Percentiles rank a stretch among this genome's conserved stretches.
phyloP scores from a whole-genome alignment of 2,888 invertebrate species.

The Cactoblastis cactorum region DNA sequence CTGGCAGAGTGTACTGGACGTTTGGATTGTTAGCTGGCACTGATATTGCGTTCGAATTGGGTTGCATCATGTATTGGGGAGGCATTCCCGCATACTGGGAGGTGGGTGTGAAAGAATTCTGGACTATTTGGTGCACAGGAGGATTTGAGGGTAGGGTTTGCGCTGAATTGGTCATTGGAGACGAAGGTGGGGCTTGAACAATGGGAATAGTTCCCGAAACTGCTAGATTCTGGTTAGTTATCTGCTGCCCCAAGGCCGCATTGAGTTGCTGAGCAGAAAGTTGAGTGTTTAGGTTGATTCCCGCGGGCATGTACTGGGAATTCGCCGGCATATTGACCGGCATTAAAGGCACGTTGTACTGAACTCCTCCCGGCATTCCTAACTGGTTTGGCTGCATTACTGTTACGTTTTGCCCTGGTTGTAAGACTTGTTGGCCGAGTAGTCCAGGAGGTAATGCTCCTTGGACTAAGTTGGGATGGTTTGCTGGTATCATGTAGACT shows the following conservation, averaged over 20 bases:
- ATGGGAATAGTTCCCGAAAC: slow-evolving; percentile 60
- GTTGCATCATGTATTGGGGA: slow-evolving; percentile 66
- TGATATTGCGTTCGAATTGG: slow-evolving; percentile 46
- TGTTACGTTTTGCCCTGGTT: slow-evolving; percentile 66
- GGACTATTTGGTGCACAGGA: slow-evolving; percentile 58
- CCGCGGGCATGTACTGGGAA: slow-evolving; percentile 63
- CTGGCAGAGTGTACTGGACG: slow-evolving; percentile 57
- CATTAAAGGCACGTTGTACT: slow-evolving; percentile 69
- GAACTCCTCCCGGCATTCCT: slow-evolving; percentile 62
- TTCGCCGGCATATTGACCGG: slow-evolving; percentile 65
- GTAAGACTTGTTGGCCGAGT: slow-evolving; percentile 60
- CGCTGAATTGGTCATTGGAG: slow-evolving; percentile 45
- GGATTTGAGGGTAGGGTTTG: slow-evolving; percentile 47
- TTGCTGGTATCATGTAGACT: slow-evolving; percentile 72
- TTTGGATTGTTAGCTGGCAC: slow-evolving; percentile 50
- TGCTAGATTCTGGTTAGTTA: slow-evolving; percentile 49
- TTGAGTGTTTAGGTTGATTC: slow-evolving; percentile 63
- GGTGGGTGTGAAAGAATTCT: slow-evolving; percentile 61
- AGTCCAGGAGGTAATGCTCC: slow-evolving; percentile 52
- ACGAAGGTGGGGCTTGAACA: slow-evolving; percentile 58
- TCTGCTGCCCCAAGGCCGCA: slow-evolving; percentile 62
- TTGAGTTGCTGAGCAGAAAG: slow-evolving; percentile 69
- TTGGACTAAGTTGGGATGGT: slow-evolving; percentile 60
- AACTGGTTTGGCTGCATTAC: slow-evolving; percentile 72
- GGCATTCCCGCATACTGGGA: slow-evolving; percentile 59